phyloP scores from a whole-genome alignment of 1,140 invertebrate species.

The Rhyacophila brunnea region DNA sequence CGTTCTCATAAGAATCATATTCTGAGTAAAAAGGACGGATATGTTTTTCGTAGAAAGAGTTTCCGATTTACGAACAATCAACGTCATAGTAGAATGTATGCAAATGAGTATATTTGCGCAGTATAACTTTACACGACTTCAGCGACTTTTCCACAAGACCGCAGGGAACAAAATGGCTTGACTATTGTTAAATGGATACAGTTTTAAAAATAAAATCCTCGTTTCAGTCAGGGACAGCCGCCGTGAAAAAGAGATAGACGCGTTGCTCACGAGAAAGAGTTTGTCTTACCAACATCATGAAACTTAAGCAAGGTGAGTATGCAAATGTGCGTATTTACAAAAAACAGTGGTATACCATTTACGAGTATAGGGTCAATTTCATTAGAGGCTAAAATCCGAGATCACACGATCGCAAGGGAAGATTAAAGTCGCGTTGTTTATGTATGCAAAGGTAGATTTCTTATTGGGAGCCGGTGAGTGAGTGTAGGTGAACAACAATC shows the following conservation, averaged over 20 bases:
- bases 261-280: slow-evolving; percentile 17
- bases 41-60: slow-evolving; percentile 8
- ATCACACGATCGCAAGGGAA: background rate
- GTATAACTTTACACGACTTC: background rate
- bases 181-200: background rate
- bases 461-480: slow-evolving; percentile 14
- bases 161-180: background rate
- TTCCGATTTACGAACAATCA: background rate
- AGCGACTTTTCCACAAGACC: background rate
- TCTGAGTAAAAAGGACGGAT: slow-evolving; percentile 21
- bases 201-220: background rate
- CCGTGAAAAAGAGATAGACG: slow-evolving; percentile 8
- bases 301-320: slow-evolving; percentile 33
- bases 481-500: slow-evolving; percentile 32
- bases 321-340: slow-evolving; percentile 32
- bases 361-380: background rate
- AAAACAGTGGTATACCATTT: background rate
- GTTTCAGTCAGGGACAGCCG: background rate
- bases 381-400: slow-evolving; percentile 9
- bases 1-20: slow-evolving; percentile 9
- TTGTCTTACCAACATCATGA: slow-evolving; percentile 25
- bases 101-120: slow-evolving; percentile 1
- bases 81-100: background rate
- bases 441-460: slow-evolving; percentile 25
- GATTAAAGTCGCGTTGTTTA: slow-evolving; percentile 31